Percentiles rank a stretch among this genome's conserved stretches.
These are phyloP conservation scores for Cheilosia impressa DNA, from an alignment of 2,888 invertebrate genomes.

Conservation along the genomic window DNA sequence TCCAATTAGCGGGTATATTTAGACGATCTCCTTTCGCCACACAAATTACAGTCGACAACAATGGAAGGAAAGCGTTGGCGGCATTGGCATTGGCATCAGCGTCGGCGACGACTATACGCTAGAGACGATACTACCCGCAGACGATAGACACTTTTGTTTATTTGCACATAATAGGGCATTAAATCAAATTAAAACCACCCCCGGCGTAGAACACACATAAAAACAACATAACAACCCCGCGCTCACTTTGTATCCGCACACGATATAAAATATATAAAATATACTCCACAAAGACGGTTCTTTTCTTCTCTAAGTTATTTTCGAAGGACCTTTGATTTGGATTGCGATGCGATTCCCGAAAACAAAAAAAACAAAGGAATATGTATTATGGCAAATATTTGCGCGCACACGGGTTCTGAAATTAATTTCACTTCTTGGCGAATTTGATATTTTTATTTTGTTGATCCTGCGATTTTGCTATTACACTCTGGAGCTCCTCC, in stretches of 20 bases:
- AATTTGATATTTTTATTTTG: slow-evolving; percentile 37
- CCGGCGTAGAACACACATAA: slow-evolving; percentile 7
- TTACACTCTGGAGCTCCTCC: background rate
- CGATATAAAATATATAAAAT: slow-evolving; percentile 2
- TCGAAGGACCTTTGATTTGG: slow-evolving; percentile 8
- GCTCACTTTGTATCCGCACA: slow-evolving; percentile 1
- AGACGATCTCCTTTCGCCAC: slow-evolving; percentile 47
- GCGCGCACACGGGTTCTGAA: slow-evolving; percentile 26
- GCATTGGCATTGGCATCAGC: background rate
- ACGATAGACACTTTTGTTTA: slow-evolving; percentile 47
- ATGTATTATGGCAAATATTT: slow-evolving; percentile 6
- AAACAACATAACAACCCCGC: slow-evolving; percentile 11
- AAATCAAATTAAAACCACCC: slow-evolving; percentile 67
- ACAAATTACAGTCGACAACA: slow-evolving; percentile 34
- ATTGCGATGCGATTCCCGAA: slow-evolving; percentile 1
- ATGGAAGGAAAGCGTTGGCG: background rate
- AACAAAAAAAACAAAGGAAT: background rate
- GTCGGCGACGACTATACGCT: background rate
- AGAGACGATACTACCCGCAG: too few relatives aligned
- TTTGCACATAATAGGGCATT: slow-evolving; percentile 58
- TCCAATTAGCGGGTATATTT: slow-evolving; percentile 69
- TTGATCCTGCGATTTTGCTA: slow-evolving; percentile 47
- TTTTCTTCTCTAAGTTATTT: background rate
- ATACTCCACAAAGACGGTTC: slow-evolving; percentile 20
- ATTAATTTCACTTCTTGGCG: slow-evolving; percentile 37